Percentiles rank a stretch among this genome's conserved stretches.
phyloP scores from a whole-genome alignment of 2,113 vertebrate genomes.

The Erythrolamprus reginae region DNA sequence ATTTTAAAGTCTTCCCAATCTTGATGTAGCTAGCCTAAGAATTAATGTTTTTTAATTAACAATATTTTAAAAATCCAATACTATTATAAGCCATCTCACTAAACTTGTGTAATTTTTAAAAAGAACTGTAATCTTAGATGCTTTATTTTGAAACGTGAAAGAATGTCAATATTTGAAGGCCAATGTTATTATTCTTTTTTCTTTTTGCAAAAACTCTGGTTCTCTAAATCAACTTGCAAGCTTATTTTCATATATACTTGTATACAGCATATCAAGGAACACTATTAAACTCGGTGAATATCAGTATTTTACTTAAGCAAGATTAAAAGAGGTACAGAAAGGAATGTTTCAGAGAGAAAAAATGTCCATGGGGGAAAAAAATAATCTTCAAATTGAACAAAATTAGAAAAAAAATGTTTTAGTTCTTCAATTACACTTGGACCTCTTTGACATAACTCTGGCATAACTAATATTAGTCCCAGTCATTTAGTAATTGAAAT shows the following conservation, averaged over 20 bases:
- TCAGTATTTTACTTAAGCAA: background rate
- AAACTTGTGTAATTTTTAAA: background rate
- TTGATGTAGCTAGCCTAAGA: background rate
- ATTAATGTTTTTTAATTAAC: background rate
- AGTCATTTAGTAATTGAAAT: background rate
- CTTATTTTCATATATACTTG: background rate
- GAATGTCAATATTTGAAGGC: background rate
- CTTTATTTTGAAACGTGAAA: background rate
- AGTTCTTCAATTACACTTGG: background rate
- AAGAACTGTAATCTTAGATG: background rate
- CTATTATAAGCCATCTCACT: background rate
- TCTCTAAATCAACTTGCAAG: background rate
- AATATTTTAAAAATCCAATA: background rate
- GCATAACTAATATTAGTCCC: background rate
- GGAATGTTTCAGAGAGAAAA: background rate
- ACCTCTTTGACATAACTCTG: background rate
- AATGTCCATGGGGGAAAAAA: background rate
- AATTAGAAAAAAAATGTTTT: background rate
- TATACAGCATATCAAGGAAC: background rate
- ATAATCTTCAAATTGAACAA: background rate
- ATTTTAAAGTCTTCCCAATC: background rate
- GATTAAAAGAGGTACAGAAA: too few relatives aligned
- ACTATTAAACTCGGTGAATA: background rate
- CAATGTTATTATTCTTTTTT: background rate
- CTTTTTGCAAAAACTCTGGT: background rate